These are phyloP conservation scores for Calephelis nemesis DNA, from an alignment of 1,140 invertebrate species.

Conservation along the genomic window DNA sequence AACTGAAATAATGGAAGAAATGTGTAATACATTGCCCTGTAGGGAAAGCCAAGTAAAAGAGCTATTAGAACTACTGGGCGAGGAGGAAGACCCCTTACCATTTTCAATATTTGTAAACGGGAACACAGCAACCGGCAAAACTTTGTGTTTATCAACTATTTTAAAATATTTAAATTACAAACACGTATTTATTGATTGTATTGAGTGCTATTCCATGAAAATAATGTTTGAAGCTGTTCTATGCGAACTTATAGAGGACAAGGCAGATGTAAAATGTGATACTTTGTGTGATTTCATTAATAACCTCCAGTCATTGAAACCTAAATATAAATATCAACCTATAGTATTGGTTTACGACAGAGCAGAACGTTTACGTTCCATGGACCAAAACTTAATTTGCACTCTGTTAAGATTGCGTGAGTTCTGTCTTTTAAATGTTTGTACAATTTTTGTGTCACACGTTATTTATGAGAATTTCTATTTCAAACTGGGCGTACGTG, in stretches of 20 bases:
- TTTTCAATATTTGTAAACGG: slow-evolving; percentile 87
- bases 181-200: slow-evolving; percentile 86
- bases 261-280: slow-evolving; percentile 81
- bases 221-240: slow-evolving; percentile 89
- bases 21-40: slow-evolving; percentile 76
- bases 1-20: slow-evolving; percentile 74
- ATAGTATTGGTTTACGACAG: slow-evolving; percentile 87
- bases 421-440: slow-evolving; percentile 85
- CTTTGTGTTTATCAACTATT: slow-evolving; percentile 82
- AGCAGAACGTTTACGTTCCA: slow-evolving; percentile 86
- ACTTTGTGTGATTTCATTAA: slow-evolving; percentile 87
- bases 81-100: slow-evolving; percentile 80
- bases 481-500: slow-evolving; percentile 83
- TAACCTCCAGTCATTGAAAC: slow-evolving; percentile 71
- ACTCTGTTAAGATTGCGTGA: slow-evolving; percentile 87
- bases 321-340: slow-evolving; percentile 60
- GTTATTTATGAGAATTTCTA: slow-evolving; percentile 90
- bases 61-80: slow-evolving; percentile 81
- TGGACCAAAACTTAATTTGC: slow-evolving; percentile 83
- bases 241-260: slow-evolving; percentile 77
- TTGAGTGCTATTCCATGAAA: slow-evolving; percentile 88
- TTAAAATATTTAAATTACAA: slow-evolving; percentile 81
- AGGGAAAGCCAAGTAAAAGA: slow-evolving; percentile 80
- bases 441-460: slow-evolving; percentile 87
- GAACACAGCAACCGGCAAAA: slow-evolving; percentile 90